Percentiles rank a stretch among this genome's conserved stretches.
Evolutionary conservation across 2,888 invertebrate species (phyloP).

Genomic region (Miltochrista miniata): DNA sequence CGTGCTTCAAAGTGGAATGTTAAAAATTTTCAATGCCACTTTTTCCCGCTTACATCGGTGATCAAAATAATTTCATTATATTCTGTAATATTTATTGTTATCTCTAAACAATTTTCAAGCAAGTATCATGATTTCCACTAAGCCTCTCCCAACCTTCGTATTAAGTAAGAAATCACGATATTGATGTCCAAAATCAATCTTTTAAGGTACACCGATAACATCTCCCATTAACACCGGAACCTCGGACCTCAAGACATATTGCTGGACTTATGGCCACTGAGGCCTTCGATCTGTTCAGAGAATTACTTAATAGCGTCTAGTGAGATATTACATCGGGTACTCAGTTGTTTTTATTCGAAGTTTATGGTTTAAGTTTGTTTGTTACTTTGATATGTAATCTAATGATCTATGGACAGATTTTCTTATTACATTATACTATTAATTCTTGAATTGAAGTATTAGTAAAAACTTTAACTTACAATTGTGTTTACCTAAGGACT

Average conservation of each 20-base stretch:
- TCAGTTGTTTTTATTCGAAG: background rate
- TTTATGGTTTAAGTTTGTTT: background rate
- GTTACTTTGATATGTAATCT: background rate
- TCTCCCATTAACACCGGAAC: slow-evolving; percentile 20
- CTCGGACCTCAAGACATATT: slow-evolving; percentile 33
- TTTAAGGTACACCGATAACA: slow-evolving; percentile 17
- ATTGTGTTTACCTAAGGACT: no score
- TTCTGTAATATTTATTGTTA: no score
- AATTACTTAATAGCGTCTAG: slow-evolving; percentile 9
- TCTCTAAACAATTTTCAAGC: no score
- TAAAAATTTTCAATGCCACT: background rate
- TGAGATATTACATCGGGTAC: background rate
- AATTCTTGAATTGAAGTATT: no score
- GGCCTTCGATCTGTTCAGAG: slow-evolving; percentile 26
- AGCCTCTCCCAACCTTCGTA: no score
- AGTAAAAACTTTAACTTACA: no score
- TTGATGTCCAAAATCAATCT: background rate
- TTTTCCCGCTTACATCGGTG: no score
- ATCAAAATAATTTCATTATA: no score
- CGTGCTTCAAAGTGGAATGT: no score
- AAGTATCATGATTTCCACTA: no score
- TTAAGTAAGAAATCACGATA: background rate
- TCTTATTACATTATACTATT: no score
- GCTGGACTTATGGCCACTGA: slow-evolving; percentile 12
- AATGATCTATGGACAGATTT: no score